phyloP scores from a whole-genome alignment of 2,113 vertebrate genomes.

The Cryptoleucopteryx plumbea region DNA sequence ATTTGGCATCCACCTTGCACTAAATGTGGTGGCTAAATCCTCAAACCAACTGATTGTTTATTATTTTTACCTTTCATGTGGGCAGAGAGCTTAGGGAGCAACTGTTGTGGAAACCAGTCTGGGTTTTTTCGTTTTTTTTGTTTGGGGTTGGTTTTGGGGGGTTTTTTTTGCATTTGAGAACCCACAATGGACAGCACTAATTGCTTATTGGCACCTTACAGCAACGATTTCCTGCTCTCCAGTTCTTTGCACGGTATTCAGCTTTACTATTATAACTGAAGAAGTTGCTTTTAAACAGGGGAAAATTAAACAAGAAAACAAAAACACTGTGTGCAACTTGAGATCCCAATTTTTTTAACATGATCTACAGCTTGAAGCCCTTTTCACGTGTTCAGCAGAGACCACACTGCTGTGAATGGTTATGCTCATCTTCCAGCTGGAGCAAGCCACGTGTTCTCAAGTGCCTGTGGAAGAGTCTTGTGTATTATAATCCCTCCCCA shows the following conservation, averaged over 20 bases:
- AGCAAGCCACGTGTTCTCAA: neutral
- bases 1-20: neutral
- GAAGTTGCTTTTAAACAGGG: neutral
- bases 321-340: neutral
- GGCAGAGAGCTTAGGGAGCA: neutral
- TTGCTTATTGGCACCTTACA: neutral
- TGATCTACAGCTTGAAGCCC: neutral
- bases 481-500: neutral
- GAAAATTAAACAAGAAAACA: neutral
- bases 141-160: no score
- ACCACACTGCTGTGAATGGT: neutral
- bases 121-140: neutral
- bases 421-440: neutral
- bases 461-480: neutral
- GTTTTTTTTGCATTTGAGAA: neutral
- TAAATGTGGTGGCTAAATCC: neutral
- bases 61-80: neutral
- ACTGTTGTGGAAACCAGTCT: neutral
- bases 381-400: neutral
- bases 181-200: neutral
- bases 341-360: fast-evolving
- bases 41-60: neutral
- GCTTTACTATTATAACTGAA: neutral
- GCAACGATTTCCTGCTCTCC: neutral
- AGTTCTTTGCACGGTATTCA: neutral